Evolutionary conservation across 2,888 invertebrate genomes (phyloP), one percentile per base, ranked within the genome.

Genomic region (Pseudeuparius sepicola): DNA sequence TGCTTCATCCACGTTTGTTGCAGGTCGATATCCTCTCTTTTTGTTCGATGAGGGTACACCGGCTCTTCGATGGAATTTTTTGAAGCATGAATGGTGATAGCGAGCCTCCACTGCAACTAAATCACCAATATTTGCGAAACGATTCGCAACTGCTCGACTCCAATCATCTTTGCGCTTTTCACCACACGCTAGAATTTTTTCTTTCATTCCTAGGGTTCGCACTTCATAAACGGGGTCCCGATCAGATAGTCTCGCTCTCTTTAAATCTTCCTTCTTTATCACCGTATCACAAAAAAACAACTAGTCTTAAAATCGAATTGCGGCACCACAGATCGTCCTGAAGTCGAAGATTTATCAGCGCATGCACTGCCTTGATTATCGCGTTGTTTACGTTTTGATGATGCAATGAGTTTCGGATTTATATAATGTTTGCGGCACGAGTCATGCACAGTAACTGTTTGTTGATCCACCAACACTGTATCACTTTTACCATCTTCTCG

Each of bases 101-200:
- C 31, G 5, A 10, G 11, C 31, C 12, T 31, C 31, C 12, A 27
- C 34, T 4, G 28, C 34, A 4, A 34, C 27, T 11, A 34, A 34
- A 14, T 34, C 34, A 5, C 4, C 6, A 10, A 34, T 24, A 26
- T 27, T 12, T 13, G 16, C 11, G 28, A 27, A 13, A 15, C 34
- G 26, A 4, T 30, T 18, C 10, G 17, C n/a, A n/a, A n/a, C n/a
- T n/a, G 10, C 24, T 13, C 24, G 6, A 14, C 32, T 25, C 24
- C 24, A 32, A 11, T 24, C 32, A 32, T 32, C 31, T 12, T 31
- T 5, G 6, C 23, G 31, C 4, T 13, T 16, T 32, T 18, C 6
- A 13, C 6, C 6, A 2, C 13, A 5, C 15, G n/a, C 20, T 31
- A 10, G 12, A 23, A 31, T 23, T 7, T 9, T 31, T 3, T 24